Evolutionary conservation across 2,797 vertebrate species (phyloP), one percentile per base, ranked within the genome.

Genomic region (Spondyliosoma cantharus): DNA sequence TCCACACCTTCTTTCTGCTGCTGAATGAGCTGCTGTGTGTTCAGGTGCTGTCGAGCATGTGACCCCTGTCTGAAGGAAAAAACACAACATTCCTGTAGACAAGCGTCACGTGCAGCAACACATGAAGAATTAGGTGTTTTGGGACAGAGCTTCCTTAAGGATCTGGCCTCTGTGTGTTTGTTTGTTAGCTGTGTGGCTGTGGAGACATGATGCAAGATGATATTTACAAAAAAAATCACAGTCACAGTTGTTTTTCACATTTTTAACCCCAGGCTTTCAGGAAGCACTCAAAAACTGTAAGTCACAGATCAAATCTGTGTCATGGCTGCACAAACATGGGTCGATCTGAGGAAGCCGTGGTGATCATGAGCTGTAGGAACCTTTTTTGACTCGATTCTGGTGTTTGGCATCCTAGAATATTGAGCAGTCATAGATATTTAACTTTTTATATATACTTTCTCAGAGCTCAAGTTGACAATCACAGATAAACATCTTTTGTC

Each of bases 1-100:
- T 82, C 81, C 76, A 78, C 84, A 85, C 85, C 80, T 88, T 71
- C 71, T 53, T 24, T 48, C 37, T 24, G 4, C 22, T 57, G 49
- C 61, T 91, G 84, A 93, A 92, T 83, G 80, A 83, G 76, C 43
- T 4, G 81, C 43, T 4, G 81, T 88, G 87, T 93, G 90, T 92
- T 65, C n/a, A 7, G 81, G 68, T 57, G 56, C 62, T 25, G 49
- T 74, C 14, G 42, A 43, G 32, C 85, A 87, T 84, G 91, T 85
- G 85, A 85, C 56, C 70, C 46, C 66, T 60, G 58, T 16, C 58
- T 57, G 71, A 61, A 24, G 68, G 61, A 78, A 86, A 78, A 37
- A 37, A 84, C 65, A 75, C 76, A 69, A 19, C 2, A 4, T 13
- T 80, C 65, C 50, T 78, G 74, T 46, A 68, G 46, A 81, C 50